phyloP scores from a whole-genome alignment of 2,113 vertebrate species.

The Upupa epops region DNA sequence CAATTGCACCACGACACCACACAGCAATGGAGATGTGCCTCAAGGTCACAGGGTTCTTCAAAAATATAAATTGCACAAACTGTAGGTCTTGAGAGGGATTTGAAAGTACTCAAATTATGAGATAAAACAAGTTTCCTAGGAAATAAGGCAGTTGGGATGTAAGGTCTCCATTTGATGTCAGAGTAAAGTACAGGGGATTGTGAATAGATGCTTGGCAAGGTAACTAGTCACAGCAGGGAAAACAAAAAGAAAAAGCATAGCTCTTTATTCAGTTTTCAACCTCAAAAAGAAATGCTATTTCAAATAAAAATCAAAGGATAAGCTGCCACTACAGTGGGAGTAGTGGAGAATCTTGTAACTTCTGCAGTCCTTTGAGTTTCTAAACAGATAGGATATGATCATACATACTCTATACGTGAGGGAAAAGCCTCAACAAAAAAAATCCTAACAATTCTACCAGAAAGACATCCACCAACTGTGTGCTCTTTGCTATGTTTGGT shows the following conservation, averaged over 20 bases:
- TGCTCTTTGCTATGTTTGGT: not conserved
- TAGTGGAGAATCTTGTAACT: not conserved
- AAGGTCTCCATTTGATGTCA: constrained; percentile 5
- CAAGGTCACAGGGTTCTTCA: not conserved
- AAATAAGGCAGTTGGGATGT: not conserved
- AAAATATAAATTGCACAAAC: not conserved
- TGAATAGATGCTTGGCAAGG: not conserved
- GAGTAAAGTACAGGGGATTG: not conserved
- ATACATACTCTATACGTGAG: not conserved
- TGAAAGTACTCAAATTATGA: not conserved
- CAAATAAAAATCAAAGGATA: not conserved
- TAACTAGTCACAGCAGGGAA: not conserved
- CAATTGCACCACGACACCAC: not conserved
- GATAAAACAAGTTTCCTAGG: not conserved
- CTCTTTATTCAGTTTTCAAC: not conserved
- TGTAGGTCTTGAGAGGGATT: not conserved
- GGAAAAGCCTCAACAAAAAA: not conserved
- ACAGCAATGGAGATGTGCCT: not conserved
- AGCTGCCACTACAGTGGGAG: not conserved
- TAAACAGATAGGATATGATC: not conserved
- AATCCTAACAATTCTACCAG: not conserved
- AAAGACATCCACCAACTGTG: not conserved
- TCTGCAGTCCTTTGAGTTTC: not conserved
- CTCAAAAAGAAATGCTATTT: not conserved
- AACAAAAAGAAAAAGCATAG: not conserved